A percentile compares a stretch with the other conserved stretches of the same genome.
Conservation (phyloP, 2,888 invertebrate species). For the Melinopterus prodromus region DNA sequence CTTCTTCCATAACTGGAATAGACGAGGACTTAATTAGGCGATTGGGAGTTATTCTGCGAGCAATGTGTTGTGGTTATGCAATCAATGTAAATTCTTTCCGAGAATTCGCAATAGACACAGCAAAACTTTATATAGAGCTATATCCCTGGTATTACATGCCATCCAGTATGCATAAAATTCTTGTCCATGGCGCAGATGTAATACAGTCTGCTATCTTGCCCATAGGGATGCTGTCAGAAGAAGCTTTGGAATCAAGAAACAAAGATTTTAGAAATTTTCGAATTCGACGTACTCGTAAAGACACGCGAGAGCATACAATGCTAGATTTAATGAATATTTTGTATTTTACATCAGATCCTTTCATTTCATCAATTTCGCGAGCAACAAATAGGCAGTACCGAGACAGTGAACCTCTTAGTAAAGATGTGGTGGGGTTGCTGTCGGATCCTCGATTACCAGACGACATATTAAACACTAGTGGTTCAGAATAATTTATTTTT, state of each 20-base stretch:
- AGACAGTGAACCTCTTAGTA: neutral
- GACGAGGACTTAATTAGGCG: neutral
- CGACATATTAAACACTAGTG: neutral
- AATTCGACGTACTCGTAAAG: neutral
- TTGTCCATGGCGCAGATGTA: neutral
- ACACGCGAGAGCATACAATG: neutral
- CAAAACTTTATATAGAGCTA: neutral
- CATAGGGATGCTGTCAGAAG: neutral
- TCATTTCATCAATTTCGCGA: neutral
- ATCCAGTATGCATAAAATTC: neutral
- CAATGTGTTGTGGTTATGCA: slow-evolving; percentile 9
- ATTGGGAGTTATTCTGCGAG: neutral
- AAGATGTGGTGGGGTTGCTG: neutral
- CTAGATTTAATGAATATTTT: neutral
- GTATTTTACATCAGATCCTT: neutral
- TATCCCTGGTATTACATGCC: slow-evolving; percentile 9
- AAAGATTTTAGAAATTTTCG: neutral
- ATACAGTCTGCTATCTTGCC: neutral
- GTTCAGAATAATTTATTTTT: no score
- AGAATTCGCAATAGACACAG: neutral
- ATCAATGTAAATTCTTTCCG: slow-evolving; percentile 6
- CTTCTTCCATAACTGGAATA: neutral
- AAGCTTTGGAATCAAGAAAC: neutral
- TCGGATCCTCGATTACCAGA: neutral
- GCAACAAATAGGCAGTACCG: neutral